Evolutionary conservation across 2,113 vertebrate species (phyloP).

Genomic region (Neogobius melanostomus): DNA sequence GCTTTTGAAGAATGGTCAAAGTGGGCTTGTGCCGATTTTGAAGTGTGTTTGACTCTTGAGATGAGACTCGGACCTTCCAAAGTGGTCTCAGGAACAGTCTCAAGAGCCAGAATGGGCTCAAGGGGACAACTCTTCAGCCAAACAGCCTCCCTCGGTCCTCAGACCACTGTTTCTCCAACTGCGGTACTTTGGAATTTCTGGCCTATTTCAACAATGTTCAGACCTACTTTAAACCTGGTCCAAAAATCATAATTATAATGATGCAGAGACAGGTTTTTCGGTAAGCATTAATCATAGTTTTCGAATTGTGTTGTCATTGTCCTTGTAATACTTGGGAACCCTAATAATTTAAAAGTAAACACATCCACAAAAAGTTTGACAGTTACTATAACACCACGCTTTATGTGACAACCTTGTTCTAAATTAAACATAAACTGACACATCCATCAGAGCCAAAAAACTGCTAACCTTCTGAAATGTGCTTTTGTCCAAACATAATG

Average conservation of each 20-base stretch:
- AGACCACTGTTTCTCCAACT: background rate
- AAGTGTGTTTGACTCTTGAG: slow-evolving; percentile 2
- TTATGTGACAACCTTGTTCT: too few relatives aligned
- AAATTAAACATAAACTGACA: background rate
- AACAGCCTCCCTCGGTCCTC: background rate
- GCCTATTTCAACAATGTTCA: too few relatives aligned
- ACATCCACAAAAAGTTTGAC: too few relatives aligned
- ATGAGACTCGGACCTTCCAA: background rate
- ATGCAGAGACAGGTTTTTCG: too few relatives aligned
- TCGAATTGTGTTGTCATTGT: too few relatives aligned
- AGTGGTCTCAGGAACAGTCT: slow-evolving; percentile 1
- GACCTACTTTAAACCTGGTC: too few relatives aligned
- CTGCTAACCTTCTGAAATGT: background rate
- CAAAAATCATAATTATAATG: too few relatives aligned
- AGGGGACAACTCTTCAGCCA: background rate
- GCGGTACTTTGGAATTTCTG: background rate
- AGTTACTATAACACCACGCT: too few relatives aligned
- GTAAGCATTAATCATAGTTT: too few relatives aligned
- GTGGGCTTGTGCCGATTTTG: background rate
- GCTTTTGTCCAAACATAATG: background rate
- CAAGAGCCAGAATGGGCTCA: background rate
- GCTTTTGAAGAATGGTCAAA: background rate
- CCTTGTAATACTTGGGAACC: too few relatives aligned
- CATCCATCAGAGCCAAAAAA: background rate
- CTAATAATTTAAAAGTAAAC: too few relatives aligned